Evolutionary conservation across 1,140 invertebrate genomes (phyloP), one percentile per base, ranked within the genome.

Genomic region (Ostrea edulis): DNA sequence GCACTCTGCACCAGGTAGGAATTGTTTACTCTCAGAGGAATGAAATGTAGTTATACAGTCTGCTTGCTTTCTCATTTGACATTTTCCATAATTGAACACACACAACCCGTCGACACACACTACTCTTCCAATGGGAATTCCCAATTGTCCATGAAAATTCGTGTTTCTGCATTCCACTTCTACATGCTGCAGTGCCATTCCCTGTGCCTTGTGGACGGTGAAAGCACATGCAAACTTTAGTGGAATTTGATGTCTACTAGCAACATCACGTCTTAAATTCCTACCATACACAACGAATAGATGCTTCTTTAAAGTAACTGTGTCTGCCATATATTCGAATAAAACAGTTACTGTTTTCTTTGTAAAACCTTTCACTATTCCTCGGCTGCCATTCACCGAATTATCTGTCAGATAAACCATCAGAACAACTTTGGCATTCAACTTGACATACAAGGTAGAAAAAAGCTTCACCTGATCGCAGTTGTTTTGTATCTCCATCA

Each of bases 201-300:
- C 87, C 71, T 88, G 89, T 20, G 86, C 29, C 51, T 89, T 89
- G 44, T 89, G 88, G 2, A 89, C 51, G 4, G 88, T 87, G 8
- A 88, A 35, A 5, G 82, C 84, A 90, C 81, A 88, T 2, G 83
- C 89, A 11, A 87, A 14, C 35, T 86, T 84, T n/a, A 87, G 22
- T 20, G 88, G 86, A 22, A 82, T n/a, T 25, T 84, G 82, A 8
- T 20, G 22, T 17, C 62, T 54, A 58, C 77, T 29, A 20, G 85
- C 85, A 52, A 86, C 14, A 8, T 65, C 62, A 52, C 12, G 12
- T 82, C 81, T 88, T 25, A 85, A 53, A 17, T 81, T 84, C 20
- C 65, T 84, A 53, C 65, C n/a, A n/a, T n/a, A n/a, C n/a, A n/a
- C n/a, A n/a, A n/a, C n/a, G n/a, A n/a, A n/a, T n/a, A n/a, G n/a